These are phyloP conservation scores for Perognathus longimembris DNA, from an alignment of 2,113 vertebrate species.

Conservation along the genomic window DNA sequence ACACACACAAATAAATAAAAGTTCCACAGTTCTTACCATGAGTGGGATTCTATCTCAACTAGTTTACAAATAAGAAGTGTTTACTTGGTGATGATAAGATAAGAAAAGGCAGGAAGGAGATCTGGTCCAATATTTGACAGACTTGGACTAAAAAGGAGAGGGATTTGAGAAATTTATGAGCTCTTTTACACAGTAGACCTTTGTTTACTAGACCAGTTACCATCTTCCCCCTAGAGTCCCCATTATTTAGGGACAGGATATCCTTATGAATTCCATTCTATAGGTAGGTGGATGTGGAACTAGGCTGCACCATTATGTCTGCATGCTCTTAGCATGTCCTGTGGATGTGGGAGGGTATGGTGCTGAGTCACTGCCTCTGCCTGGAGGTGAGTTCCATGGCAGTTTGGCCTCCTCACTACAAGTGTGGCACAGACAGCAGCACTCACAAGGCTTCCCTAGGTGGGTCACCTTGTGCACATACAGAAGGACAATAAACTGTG, in stretches of 20 bases:
- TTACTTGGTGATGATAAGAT: neutral
- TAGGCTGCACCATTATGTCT: neutral
- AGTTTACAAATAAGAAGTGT: neutral
- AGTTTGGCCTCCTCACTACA: neutral
- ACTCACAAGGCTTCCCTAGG: neutral
- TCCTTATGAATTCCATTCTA: neutral
- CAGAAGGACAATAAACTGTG: constrained; percentile 19
- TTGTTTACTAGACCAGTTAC: neutral
- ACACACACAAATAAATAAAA: neutral
- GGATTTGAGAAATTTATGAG: neutral
- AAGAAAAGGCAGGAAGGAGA: neutral
- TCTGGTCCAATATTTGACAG: constrained; percentile 14
- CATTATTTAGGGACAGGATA: too few species aligned
- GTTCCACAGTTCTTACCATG: neutral
- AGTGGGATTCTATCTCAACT: neutral
- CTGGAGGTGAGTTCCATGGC: neutral
- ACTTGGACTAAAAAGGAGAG: neutral
- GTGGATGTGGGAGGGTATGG: neutral
- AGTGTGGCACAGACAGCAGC: neutral
- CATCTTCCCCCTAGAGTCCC: neutral
- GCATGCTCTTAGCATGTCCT: neutral
- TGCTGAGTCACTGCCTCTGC: neutral
- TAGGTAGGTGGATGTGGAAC: neutral
- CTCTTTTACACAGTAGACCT: neutral
- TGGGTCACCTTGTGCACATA: neutral